Conservation (phyloP, 2,797 vertebrate genomes). For the Rhinogobio ventralis region DNA sequence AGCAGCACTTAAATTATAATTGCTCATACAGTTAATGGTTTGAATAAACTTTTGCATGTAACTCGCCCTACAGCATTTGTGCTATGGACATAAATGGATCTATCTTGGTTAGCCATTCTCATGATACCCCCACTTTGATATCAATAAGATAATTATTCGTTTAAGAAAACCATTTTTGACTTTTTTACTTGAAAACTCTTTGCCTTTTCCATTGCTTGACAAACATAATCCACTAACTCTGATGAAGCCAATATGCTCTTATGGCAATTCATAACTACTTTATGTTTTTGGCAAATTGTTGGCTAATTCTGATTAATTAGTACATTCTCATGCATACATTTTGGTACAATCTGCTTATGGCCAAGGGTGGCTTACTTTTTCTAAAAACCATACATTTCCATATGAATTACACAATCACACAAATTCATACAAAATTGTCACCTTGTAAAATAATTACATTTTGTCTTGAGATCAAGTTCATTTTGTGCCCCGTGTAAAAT, state of each 20-base stretch:
- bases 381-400: neutral
- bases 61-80: neutral
- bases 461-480: conserved; percentile 13
- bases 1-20: neutral
- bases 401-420: neutral
- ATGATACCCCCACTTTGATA: neutral
- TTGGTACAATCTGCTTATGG: neutral
- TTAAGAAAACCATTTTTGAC: neutral
- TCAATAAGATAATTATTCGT: neutral
- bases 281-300: neutral
- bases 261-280: neutral
- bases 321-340: neutral
- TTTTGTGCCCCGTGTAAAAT: conserved; percentile 15
- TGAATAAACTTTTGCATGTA: conserved; percentile 7
- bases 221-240: neutral
- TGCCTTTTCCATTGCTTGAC: neutral
- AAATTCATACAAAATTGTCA: neutral
- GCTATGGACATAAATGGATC: neutral
- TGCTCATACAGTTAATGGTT: conserved; percentile 12
- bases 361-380: neutral
- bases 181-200: neutral
- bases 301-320: neutral
- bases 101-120: neutral
- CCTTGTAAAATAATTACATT: neutral
- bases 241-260: neutral